Evolutionary conservation across 2,113 vertebrate species (phyloP), one percentile per base, ranked within the genome.

Genomic region (Bos indicus): DNA sequence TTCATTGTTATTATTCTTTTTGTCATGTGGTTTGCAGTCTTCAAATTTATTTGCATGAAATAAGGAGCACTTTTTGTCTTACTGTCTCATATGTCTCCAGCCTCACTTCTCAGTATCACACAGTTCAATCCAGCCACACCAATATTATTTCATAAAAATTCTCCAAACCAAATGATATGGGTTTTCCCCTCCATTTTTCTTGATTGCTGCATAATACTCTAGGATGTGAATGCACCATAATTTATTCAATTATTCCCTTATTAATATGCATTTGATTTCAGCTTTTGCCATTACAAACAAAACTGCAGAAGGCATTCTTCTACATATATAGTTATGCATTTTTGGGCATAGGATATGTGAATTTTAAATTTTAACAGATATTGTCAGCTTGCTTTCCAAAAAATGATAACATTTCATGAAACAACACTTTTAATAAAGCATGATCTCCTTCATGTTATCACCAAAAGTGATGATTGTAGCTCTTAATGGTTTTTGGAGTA

Each of bases 1-100:
- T 78, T 92, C 57, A 33, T 90, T 96, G 23, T 36, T 60, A 28
- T 59, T 91, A 71, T 88, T 91, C 21, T 83, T 97, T 89, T 90
- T 87, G 33, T 74, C 2, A 2, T 51, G 7, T 59, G 16, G 13
- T 78, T 71, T 30, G 23, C 43, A 93, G 19, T 83, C 43, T 84
- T 74, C 30, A 30, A 46, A 80, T 40, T 48, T 57, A 43, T 92
- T 77, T 82, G 56, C 25, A 26, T 28, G 19, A 30, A 6, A 3
- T 36, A 60, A 36, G 8, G 62, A 57, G 23, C 8, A 16, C 51
- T 56, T 54, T 23, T 83, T 59, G 17, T 87, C 13, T 74, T 28
- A 54, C 14, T 62, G n/a, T 14, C 57, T 74, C 8, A 6, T 26
- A 51, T 74, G 92, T 93, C 57, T 81, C 46, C 11, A 89, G 25